A percentile compares a stretch with the other conserved stretches of the same genome.
phyloP scores from a whole-genome alignment of 30 jellyfish, hydroid and myxozoan genomes.

The Turritopsis rubra region DNA sequence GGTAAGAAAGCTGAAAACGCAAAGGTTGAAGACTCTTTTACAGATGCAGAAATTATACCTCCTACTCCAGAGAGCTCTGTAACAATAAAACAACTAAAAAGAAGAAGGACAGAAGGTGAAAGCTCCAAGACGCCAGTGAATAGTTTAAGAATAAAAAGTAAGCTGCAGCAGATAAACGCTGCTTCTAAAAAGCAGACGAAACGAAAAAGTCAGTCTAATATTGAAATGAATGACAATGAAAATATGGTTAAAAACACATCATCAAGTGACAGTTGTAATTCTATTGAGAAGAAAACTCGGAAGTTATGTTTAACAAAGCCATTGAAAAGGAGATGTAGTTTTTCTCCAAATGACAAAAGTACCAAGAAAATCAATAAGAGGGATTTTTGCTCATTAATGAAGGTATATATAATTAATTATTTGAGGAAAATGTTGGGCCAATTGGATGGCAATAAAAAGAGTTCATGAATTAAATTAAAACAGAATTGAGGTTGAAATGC shows the following conservation, averaged over 20 bases:
- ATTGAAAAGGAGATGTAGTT: slow-evolving; percentile 19
- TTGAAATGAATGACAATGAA: background rate
- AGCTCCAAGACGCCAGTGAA: background rate
- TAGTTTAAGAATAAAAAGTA: background rate
- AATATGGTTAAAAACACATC: background rate
- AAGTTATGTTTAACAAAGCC: slow-evolving; percentile 12
- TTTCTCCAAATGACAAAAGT: slow-evolving; percentile 3
- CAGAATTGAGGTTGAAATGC: too few relatives aligned
- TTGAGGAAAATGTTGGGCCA: background rate
- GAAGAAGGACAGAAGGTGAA: background rate
- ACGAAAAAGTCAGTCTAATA: background rate
- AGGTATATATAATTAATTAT: background rate
- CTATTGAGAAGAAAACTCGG: background rate
- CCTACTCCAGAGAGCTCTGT: background rate
- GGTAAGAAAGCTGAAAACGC: background rate
- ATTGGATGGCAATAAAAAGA: background rate
- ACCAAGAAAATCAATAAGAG: background rate
- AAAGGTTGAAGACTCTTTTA: background rate
- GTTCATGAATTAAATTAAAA: too few relatives aligned
- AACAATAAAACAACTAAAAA: background rate
- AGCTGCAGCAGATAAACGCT: background rate
- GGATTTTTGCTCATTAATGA: background rate
- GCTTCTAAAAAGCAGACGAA: background rate
- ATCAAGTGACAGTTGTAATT: background rate
- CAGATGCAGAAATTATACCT: background rate